These are phyloP conservation scores for Notodonta ziczac DNA, from an alignment of 2,888 invertebrate genomes.

Conservation along the genomic window DNA sequence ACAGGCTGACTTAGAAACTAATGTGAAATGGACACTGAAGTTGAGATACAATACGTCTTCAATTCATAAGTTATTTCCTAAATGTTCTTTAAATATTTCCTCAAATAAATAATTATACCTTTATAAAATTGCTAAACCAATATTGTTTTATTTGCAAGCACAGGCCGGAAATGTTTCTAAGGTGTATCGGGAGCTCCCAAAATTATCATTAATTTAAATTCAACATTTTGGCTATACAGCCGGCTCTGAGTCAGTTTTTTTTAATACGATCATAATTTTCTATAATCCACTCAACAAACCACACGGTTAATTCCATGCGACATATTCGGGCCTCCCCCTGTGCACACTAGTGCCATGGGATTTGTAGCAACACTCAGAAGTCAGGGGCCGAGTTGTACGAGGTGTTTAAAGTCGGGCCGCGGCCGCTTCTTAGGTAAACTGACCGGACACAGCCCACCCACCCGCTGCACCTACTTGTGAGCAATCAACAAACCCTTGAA, in stretches of 20 bases:
- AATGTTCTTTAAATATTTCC: too few species aligned
- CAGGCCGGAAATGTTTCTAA: too few species aligned
- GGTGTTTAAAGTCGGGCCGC: conserved; percentile 64
- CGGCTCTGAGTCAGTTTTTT: too few species aligned
- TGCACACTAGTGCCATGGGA: conserved; percentile 38
- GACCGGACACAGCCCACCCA: conserved; percentile 49
- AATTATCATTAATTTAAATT: too few species aligned
- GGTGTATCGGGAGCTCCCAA: too few species aligned
- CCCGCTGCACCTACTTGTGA: conserved; percentile 30
- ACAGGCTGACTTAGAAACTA: conserved; percentile 47
- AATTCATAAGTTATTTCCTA: too few species aligned
- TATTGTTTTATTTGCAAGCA: too few species aligned
- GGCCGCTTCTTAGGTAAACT: conserved; percentile 64
- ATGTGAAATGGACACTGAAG: neutral
- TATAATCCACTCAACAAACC: neutral
- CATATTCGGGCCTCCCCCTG: conserved; percentile 36
- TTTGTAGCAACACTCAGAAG: conserved; percentile 49
- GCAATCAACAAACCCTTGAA: conserved; percentile 53
- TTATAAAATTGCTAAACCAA: too few species aligned
- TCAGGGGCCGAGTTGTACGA: conserved; percentile 59
- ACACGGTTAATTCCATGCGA: neutral
- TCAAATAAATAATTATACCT: too few species aligned
- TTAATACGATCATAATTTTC: too few species aligned
- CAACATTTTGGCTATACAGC: too few species aligned
- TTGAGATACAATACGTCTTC: too few species aligned